Evolutionary conservation across 2,888 invertebrate genomes (phyloP).

Genomic region (Monochamus alternatus): DNA sequence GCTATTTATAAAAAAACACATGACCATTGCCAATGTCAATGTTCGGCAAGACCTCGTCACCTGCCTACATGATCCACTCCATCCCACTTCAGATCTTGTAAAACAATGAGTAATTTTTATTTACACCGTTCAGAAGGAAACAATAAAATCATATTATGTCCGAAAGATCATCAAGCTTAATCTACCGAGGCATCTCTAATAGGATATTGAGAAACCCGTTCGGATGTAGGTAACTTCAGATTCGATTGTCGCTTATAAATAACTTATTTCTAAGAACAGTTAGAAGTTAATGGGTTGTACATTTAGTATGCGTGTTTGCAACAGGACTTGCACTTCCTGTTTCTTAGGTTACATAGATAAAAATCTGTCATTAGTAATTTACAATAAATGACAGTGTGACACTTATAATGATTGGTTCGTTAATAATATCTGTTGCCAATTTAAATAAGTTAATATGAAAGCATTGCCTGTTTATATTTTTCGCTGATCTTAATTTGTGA

Average conservation of each 20-base stretch:
- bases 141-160: background rate
- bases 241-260: constrained; percentile 14
- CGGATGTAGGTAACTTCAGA: constrained; percentile 7
- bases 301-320: constrained; percentile 11
- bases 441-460: no score
- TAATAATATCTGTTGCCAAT: no score
- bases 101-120: background rate
- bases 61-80: background rate
- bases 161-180: background rate
- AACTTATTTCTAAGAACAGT: constrained; percentile 11
- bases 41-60: no score
- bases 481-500: no score
- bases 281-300: constrained; percentile 16
- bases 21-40: no score
- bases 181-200: constrained; percentile 8
- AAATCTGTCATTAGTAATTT: background rate
- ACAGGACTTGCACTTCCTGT: constrained; percentile 18
- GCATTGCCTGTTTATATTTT: no score
- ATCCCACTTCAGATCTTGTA: background rate
- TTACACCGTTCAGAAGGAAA: background rate
- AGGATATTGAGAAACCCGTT: background rate
- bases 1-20: no score
- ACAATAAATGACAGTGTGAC: background rate
- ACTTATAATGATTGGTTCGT: no score
- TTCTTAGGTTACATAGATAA: background rate